Evolutionary conservation across 2,797 vertebrate genomes (phyloP), one percentile per base, ranked within the genome.

Genomic region (Naso thynnoides): DNA sequence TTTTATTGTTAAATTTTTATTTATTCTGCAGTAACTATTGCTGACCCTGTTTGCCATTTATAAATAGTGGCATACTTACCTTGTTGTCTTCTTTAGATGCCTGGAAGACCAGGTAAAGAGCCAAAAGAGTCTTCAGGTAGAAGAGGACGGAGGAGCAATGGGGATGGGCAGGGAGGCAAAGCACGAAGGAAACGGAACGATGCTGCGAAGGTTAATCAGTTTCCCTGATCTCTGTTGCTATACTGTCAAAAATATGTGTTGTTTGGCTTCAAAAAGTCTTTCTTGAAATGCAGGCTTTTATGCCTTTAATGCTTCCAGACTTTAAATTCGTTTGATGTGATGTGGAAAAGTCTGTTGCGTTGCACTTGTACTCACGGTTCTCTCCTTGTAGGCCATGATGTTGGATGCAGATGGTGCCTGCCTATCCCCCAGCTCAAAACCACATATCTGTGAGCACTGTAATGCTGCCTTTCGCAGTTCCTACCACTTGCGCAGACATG

Each of bases 381-480:
- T 56, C 16, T 50, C 7, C 42, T 64, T 53, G 3, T 75, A 96
- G 95, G 93, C 95, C 60, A 91, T 95, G 94, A 96, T 95, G 86
- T 89, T 96, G 85, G 97, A 97, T 73, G 95, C 93, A 50, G 97
- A 98, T 65, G 95, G 95, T 80, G 93, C 95, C 58, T 90, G 95
- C 19, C 90, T 96, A 38, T 98, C 96, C 89, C 96, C 98, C 55
- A 98, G 94, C 90, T 97, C 97, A 77, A 99, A 99, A 93, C 97
- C 98, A 86, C 98, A 99, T 84, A 96, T 99, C 92, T 99, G 98
- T 79, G 98, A 99, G 86, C 97, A 99, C 94, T 99, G 98, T 91
- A 98, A 94, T n/a, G 97, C 98, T 63, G 97, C 98, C 87, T 99
- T 99, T 90, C 94, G 98, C 84, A 99, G 98, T 93, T 99, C 98